Base-by-base conservation (phyloP, 2,113 vertebrate species). In the Cynoglossus semilaevis region DNA sequence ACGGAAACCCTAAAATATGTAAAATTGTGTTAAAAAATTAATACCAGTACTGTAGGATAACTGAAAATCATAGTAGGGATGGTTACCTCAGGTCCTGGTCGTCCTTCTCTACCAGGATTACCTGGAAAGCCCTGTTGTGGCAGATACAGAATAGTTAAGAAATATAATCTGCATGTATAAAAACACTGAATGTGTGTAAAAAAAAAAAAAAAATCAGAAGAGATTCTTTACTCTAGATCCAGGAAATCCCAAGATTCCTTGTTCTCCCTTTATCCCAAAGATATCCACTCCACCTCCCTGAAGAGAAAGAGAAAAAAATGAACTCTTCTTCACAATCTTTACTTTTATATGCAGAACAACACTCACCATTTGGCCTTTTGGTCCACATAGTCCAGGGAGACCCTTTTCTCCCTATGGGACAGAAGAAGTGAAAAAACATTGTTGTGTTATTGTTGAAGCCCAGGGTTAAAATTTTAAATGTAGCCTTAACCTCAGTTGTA, bases 171-270 rank as follows among this genome's bases (percentile, higher is more conserved):
- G 5, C n/a, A 15, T 36, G 14, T 16, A n/a, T 36, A 15, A 10
- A 29, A 29, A 29, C 2, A 29, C 6, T 4, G 35, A 34, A 9
- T 51, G 15, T 54, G 44, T 48, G 11, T 59, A n/a, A 29, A 29
- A 52, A 10, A n/a, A 36, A 36, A 15, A 29, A 2, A 18, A 0
- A 15, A 53, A n/a, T 59, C 1, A 16, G 15, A 60, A 52, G 12
- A 55, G 36, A 15, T 63, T 14, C 60, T 63, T 17, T 53, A 84
- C 85, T 34, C 56, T 41, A 5, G 0, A 1, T 62, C 83, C 85
- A 53, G 74, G 73, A 60, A 78, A 76, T 63, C 85, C 85, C 16
- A 8, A 16, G 8, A 74, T 40, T 61, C 83, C 85, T 67, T 80
- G 58, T 29, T 85, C 81, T 51, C 83, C 81, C 68, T 85, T 84